phyloP scores from a whole-genome alignment of 2,888 invertebrate genomes.

The Celastrina argiolus region DNA sequence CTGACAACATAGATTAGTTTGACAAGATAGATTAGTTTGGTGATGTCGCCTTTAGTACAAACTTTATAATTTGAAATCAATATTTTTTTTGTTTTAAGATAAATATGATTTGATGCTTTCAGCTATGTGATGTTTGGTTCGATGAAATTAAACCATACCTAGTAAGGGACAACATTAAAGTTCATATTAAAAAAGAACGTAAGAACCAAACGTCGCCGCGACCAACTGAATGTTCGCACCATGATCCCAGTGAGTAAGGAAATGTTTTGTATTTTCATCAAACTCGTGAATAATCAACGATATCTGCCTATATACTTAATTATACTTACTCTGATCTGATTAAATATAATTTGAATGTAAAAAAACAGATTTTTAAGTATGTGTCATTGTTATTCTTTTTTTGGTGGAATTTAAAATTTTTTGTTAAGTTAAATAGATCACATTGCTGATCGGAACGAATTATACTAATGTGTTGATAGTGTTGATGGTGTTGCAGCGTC shows the following conservation, averaged over 20 bases:
- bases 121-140: constrained; percentile 57
- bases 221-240: constrained; percentile 50
- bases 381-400: no score
- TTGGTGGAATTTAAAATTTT: no score
- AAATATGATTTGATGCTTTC: neutral
- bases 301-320: no score
- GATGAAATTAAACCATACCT: constrained; percentile 68
- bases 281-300: no score
- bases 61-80: neutral
- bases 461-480: neutral
- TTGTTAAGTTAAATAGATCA: no score
- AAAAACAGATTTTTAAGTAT: no score
- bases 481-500: constrained; percentile 40
- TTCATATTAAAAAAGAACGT: constrained; percentile 53
- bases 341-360: no score
- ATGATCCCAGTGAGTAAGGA: constrained; percentile 69
- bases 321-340: no score
- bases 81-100: neutral
- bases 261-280: neutral
- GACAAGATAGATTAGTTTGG: no score
- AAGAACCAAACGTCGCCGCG: constrained; percentile 35
- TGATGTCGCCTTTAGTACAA: no score
- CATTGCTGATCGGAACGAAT: no score
- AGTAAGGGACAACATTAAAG: constrained; percentile 62
- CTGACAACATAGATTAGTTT: no score